phyloP scores from a whole-genome alignment of 2,888 invertebrate genomes.

The Microdon myrmicae region DNA sequence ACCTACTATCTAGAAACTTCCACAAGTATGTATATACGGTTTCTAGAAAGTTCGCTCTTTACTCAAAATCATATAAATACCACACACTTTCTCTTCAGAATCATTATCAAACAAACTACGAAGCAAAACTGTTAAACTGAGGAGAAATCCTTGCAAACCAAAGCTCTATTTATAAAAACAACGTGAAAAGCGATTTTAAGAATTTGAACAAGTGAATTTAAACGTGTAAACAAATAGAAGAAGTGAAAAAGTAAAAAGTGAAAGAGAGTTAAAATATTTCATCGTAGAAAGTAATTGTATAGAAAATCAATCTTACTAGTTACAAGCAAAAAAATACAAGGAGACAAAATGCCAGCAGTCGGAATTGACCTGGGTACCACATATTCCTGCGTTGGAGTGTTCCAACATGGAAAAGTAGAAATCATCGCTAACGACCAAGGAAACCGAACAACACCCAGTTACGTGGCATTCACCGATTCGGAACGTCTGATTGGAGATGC shows the following conservation, averaged over 20 bases:
- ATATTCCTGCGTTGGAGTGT: conserved; percentile 82
- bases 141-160: neutral
- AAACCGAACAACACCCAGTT: conserved; percentile 78
- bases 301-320: neutral
- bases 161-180: neutral
- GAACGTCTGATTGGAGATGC: conserved; percentile 83
- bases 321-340: neutral
- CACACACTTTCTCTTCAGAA: neutral
- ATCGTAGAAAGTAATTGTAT: neutral
- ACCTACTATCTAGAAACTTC: neutral
- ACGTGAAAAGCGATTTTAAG: neutral
- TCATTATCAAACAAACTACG: conserved; percentile 22
- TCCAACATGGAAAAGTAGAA: conserved; percentile 81
- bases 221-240: neutral
- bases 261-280: neutral
- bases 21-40: conserved; percentile 4
- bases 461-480: conserved; percentile 82
- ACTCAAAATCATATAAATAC: conserved; percentile 25
- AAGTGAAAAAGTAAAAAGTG: neutral
- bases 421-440: conserved; percentile 83
- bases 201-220: neutral
- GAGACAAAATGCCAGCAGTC: conserved; percentile 70
- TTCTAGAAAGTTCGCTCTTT: conserved; percentile 21
- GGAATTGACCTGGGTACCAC: conserved; percentile 88
- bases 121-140: conserved; percentile 7